Percentiles rank a stretch among this genome's conserved stretches.
These are phyloP conservation scores for Falco berigora DNA, from an alignment of 2,797 vertebrate genomes.

Conservation along the genomic window DNA sequence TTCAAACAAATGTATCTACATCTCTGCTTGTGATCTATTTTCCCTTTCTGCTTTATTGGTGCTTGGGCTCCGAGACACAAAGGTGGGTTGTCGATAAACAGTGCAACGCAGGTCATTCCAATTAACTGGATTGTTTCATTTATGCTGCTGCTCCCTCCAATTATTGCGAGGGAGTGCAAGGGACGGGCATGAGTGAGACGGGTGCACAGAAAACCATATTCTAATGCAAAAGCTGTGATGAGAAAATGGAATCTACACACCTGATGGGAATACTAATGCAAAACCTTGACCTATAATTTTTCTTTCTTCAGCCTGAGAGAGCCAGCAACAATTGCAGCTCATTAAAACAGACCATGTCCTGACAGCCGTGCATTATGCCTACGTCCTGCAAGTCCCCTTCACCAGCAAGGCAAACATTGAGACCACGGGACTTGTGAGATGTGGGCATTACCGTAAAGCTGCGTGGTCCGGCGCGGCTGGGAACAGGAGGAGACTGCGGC, in stretches of 20 bases:
- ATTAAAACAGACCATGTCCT: not conserved
- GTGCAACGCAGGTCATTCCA: not conserved
- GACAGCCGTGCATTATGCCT: not conserved
- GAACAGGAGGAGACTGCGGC: not conserved
- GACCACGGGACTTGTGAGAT: not conserved
- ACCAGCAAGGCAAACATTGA: not conserved
- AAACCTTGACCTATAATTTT: constrained; percentile 42
- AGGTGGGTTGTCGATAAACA: constrained; percentile 30
- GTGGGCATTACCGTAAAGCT: not conserved
- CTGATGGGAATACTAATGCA: constrained; percentile 39
- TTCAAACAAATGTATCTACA: constrained; percentile 15
- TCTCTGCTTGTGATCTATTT: not conserved
- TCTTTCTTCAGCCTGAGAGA: not conserved
- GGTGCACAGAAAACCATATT: not conserved
- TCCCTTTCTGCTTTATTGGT: not conserved
- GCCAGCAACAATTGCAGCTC: not conserved
- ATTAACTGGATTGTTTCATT: constrained; percentile 39
- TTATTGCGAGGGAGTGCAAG: not conserved
- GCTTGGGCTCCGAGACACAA: not conserved
- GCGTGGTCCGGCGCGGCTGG: not conserved
- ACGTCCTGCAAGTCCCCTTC: not conserved
- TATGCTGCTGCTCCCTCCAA: not conserved
- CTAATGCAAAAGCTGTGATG: constrained; percentile 15
- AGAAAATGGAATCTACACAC: constrained; percentile 19
- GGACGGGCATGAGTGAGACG: not conserved